Conservation (phyloP, 2,113 vertebrate genomes). For the Saccopteryx bilineata region DNA sequence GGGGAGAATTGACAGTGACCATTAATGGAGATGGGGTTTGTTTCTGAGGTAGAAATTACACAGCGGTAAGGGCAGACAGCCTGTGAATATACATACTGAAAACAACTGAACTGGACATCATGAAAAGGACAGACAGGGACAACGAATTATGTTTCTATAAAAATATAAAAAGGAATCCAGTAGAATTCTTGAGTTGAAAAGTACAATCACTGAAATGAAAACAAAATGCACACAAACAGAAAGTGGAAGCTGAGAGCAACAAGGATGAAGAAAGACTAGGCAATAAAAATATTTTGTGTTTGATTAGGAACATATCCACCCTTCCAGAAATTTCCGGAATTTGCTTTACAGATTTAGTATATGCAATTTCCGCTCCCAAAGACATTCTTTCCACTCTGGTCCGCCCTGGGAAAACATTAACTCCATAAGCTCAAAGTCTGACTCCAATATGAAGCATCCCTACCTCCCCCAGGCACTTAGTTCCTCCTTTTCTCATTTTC, state of each 20-base stretch:
- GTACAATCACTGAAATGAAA: neutral
- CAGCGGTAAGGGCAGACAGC: neutral
- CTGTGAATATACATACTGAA: neutral
- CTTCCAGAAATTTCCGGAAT: neutral
- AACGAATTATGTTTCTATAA: neutral
- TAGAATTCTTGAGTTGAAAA: constrained; percentile 16
- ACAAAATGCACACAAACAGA: neutral
- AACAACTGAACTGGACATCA: neutral
- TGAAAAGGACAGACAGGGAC: neutral
- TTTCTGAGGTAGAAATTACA: neutral
- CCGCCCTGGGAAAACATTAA: neutral
- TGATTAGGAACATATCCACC: neutral
- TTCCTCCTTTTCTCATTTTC: neutral
- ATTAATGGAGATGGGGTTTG: neutral
- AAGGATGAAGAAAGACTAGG: neutral
- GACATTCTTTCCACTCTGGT: neutral
- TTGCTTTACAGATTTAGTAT: neutral
- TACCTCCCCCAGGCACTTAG: too few species aligned
- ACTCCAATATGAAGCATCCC: neutral
- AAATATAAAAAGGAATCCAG: constrained; percentile 2
- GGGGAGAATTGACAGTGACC: neutral
- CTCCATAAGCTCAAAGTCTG: neutral
- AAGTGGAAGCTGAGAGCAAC: neutral
- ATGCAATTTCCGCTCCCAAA: neutral
- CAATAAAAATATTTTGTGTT: neutral